Evolutionary conservation across 2,113 vertebrate genomes (phyloP), one percentile per base, ranked within the genome.

Genomic region (human (Homo sapiens)): DNA sequence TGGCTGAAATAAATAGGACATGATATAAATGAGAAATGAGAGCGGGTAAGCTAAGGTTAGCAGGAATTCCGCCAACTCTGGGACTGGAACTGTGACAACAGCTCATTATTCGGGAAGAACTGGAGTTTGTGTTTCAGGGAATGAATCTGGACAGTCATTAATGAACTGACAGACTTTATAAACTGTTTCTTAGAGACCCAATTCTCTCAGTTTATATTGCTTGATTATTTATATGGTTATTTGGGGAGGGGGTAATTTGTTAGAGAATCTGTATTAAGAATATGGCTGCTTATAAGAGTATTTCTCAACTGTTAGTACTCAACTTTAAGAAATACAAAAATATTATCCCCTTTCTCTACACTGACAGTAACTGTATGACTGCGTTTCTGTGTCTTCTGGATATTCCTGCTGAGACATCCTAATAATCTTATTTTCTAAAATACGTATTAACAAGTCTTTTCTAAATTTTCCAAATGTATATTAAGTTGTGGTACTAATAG

Each of bases 121-220:
- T 90, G 59, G 92, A 98, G 97, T 97, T 97, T 97, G 97, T 98
- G 97, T 98, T 96, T 95, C 96, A 90, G 95, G 94, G 96, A 97
- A 97, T 98, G 98, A 96, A 96, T 97, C 94, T 97, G 92, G 95
- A 98, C 96, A 98, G 96, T 98, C 97, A 97, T 95, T 98, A 96
- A 97, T 92, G 94, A 98, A 89, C 97, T 92, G 97, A 98, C 97
- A 97, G 97, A 90, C 96, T 96, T 97, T 96, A 97, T 96, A 96
- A 97, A 97, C 92, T 97, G 88, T 96, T 94, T 96, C 97, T 98
- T 82, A 97, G 88, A 97, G 88, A 90, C 95, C 88, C 81, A 92
- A 88, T 94, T 96, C 97, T 95, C 95, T 95, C 76, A 23, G 66
- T 90, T 96, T 97, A 97, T 95, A 92, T 12, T 88, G 90, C 88